Percentiles rank a stretch among this genome's conserved stretches.
Evolutionary conservation across 2,113 vertebrate species (phyloP).

Genomic region (Delphinapterus leucas): DNA sequence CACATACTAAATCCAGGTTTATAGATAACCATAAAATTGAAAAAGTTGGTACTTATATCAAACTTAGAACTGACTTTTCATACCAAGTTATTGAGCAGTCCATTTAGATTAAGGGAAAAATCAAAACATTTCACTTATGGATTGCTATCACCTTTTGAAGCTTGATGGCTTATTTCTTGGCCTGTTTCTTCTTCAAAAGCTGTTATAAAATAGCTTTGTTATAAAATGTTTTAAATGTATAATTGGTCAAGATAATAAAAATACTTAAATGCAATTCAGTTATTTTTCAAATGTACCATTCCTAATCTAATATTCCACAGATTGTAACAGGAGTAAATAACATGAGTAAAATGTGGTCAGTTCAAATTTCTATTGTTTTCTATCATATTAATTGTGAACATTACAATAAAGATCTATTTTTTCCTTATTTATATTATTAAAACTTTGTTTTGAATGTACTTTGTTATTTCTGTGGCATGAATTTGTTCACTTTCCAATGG

Average conservation of each 20-base stretch:
- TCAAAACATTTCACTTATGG: not conserved
- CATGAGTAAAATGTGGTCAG: not conserved
- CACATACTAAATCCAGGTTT: conserved; percentile 58
- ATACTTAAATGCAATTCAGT: not conserved
- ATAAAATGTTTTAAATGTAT: conserved; percentile 44
- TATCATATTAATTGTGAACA: not conserved
- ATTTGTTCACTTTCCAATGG: not conserved
- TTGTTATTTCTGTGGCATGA: conserved; percentile 20
- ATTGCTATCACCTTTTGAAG: not conserved
- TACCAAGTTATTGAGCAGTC: not conserved
- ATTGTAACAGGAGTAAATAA: not conserved
- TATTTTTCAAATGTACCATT: conserved; percentile 37
- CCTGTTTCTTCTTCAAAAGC: conserved; percentile 1
- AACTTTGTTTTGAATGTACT: not conserved
- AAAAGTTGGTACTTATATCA: conserved; percentile 53
- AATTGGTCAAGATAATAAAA: conserved; percentile 15
- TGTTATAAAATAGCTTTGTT: not conserved
- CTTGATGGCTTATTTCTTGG: not conserved
- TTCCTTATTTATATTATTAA: not conserved
- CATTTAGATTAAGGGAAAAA: conserved; percentile 55
- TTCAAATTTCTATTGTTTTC: not conserved
- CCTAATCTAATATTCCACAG: conserved; percentile 19
- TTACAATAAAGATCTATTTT: not conserved
- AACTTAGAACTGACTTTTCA: conserved; percentile 60
- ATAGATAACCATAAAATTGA: conserved; percentile 70